Evolutionary conservation across 1,140 invertebrate species (phyloP), one percentile per base, ranked within the genome.

Genomic region (Vanessa tameamea): DNA sequence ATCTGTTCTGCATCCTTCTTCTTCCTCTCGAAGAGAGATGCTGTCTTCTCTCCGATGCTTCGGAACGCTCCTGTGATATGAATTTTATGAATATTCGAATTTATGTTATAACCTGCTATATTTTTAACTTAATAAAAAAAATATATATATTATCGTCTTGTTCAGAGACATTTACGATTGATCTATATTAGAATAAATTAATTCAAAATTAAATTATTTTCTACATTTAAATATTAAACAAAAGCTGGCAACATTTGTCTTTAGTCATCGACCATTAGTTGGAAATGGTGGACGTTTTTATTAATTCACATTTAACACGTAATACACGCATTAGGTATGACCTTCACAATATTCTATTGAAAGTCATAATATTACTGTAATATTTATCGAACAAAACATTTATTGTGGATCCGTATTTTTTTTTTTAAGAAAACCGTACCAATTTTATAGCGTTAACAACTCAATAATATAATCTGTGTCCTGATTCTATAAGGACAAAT

Each of bases 21-120:
- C 92, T 95, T 95, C 73, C 93, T 91, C 53, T 94, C 94, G 87
- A 95, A 94, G 66, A 95, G 89, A 23, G 93, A 94, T 48, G 94
- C 93, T 37, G 94, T 94, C 87, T 95, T 94, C 87, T 94, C 94
- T 78, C 94, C 94, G 86, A 95, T 91, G 88, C 89, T 94, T 88
- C 94, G 94, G 90, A 95, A 93, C 70, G 94, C 94, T 47, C 94
- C 94, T 95, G 82, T 43, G 14, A 59, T 61, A 20, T 15, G 31
- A 68, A 55, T 8, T 8, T 8, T 43, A 43, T 9, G 6, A 43
- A 43, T 43, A 43, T 43, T 43, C 37, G 37, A 43, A 43, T 43
- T 43, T 43, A 43, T 43, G 9, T 43, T 43, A 43, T 43, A 5
- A 43, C 6, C 26, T 8, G 9, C 1, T 9, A 9, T 43, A 43